Base-by-base conservation (phyloP, 1,140 invertebrate genomes). In the Lycorma delicatula region DNA sequence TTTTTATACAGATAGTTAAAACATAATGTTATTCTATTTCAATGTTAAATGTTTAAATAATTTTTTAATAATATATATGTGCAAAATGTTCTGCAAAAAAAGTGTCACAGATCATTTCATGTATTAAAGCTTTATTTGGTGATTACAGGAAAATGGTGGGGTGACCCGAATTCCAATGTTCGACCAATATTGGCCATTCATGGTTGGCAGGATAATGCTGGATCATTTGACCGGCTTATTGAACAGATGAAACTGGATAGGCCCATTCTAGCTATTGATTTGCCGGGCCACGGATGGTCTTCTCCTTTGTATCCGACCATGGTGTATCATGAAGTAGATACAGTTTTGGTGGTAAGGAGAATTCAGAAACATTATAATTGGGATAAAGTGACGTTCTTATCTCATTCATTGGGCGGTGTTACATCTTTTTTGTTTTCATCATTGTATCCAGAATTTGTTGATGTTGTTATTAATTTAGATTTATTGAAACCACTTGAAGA, bases 141-240 rank as follows among this genome's bases (percentile, higher is more conserved):
- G n/a, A n/a, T n/a, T n/a, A n/a, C 67, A 83, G 81, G 79, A 59
- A 84, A 84, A 77, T 89, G 86, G 86, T 90, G 87, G 87, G 88
- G 87, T 13, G 75, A 81, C 3, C n/a, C n/a, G n/a, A n/a, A n/a
- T n/a, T 75, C 72, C 59, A 73, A 80, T 58, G 74, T 77, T 54
- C 83, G 87, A 64, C 87, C 87, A 6, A 79, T 89, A 59, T 72
- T 94, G 29, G 86, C 86, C 5, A 75, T 93, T 20, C 91, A 94
- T 68, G 91, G 91, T 38, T 92, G 90, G 82, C 85, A 91, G 73
- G 90, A 93, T 70, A 94, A 93, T 69, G 84, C 86, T 46, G 87
- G 87, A 18, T 86, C 84, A 22, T 94, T 90, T 77, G 89, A 93
- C 71, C 78, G 75, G 44, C 74, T 94, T 29, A 81, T 86, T 28